Evolutionary conservation across 2,888 invertebrate genomes (phyloP).

Genomic region (Drosophila longiperda): DNA sequence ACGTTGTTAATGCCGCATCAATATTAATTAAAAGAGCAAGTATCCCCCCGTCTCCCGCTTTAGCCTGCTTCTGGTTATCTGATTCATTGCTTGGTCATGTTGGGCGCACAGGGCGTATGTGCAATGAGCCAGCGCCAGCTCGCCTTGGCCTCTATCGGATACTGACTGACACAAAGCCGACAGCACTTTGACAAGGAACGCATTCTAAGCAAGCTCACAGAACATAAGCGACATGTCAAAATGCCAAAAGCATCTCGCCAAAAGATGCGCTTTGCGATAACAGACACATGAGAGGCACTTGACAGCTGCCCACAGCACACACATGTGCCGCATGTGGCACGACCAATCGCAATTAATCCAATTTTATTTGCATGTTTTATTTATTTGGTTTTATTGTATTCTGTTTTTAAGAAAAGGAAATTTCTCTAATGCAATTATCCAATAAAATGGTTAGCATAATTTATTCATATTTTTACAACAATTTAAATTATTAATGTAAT

Average conservation of each 20-base stretch:
- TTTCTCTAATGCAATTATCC: neutral
- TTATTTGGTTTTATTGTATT: neutral
- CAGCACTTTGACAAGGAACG: slow-evolving; percentile 76
- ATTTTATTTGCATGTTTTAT: neutral
- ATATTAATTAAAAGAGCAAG: slow-evolving; percentile 68
- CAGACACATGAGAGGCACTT: slow-evolving; percentile 65
- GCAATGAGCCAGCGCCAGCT: slow-evolving; percentile 43
- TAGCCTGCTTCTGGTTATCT: slow-evolving; percentile 17
- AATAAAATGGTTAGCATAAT: neutral
- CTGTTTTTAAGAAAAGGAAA: neutral
- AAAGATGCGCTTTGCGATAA: slow-evolving; percentile 70
- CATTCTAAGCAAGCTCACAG: slow-evolving; percentile 71
- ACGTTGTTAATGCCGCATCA: slow-evolving; percentile 74
- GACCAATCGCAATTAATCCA: neutral
- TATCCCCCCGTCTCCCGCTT: neutral
- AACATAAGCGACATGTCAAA: slow-evolving; percentile 77
- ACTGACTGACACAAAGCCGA: slow-evolving; percentile 72
- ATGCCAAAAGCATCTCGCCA: slow-evolving; percentile 68
- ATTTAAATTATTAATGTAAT: neutral
- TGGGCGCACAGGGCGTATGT: slow-evolving; percentile 44
- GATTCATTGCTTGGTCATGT: slow-evolving; percentile 11
- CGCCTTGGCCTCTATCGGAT: slow-evolving; percentile 40
- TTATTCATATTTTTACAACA: neutral
- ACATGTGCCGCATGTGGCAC: neutral
- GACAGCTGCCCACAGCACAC: slow-evolving; percentile 48